phyloP scores from a whole-genome alignment of 1,140 invertebrate species.

The Antheraea mylitta region DNA sequence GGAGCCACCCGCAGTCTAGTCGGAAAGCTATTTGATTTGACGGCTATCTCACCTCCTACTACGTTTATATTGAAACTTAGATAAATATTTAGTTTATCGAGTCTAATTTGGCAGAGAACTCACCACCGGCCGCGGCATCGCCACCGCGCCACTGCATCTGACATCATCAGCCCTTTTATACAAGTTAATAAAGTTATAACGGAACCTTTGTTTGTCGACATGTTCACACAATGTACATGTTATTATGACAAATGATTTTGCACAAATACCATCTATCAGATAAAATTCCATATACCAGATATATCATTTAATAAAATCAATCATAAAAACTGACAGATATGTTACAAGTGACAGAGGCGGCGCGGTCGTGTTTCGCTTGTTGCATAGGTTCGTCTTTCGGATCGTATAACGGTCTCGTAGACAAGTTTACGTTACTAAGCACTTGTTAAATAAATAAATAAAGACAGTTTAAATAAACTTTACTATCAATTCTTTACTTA shows the following conservation, averaged over 20 bases:
- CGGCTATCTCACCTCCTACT: slow-evolving; percentile 73
- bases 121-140: slow-evolving; percentile 43
- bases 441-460: slow-evolving; percentile 76
- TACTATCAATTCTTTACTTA: slow-evolving; percentile 68
- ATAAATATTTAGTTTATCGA: slow-evolving; percentile 77
- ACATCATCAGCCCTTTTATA: slow-evolving; percentile 28
- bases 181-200: slow-evolving; percentile 16
- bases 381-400: slow-evolving; percentile 41
- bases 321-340: too few relatives aligned
- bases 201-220: slow-evolving; percentile 10
- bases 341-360: too few relatives aligned
- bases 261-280: too few relatives aligned
- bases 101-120: slow-evolving; percentile 72
- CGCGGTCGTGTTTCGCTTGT: too few relatives aligned
- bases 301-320: too few relatives aligned
- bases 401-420: slow-evolving; percentile 40
- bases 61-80: slow-evolving; percentile 76
- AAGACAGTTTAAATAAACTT: slow-evolving; percentile 68
- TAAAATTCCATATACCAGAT: too few relatives aligned
- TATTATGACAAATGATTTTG: too few relatives aligned
- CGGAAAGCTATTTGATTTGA: slow-evolving; percentile 74
- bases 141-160: background rate
- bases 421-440: slow-evolving; percentile 67
- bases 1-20: slow-evolving; percentile 65
- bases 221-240: background rate